phyloP scores from a whole-genome alignment of 2,888 invertebrate genomes.

The Graphium colonna region DNA sequence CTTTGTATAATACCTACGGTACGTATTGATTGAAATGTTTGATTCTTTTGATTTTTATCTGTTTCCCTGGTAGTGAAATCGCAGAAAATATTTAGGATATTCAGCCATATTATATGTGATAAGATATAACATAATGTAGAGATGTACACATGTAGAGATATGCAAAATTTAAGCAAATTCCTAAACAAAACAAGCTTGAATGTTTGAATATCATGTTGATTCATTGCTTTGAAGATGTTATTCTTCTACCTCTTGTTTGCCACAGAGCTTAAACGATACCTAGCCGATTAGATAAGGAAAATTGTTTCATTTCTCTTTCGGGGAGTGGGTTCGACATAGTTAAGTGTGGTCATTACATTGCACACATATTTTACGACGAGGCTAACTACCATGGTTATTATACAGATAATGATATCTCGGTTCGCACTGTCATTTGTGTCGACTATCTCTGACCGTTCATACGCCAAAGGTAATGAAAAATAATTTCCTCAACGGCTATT shows the following conservation, averaged over 20 bases:
- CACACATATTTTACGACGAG: slow-evolving; percentile 19
- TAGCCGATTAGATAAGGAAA: slow-evolving; percentile 20
- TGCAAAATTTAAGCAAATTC: slow-evolving; percentile 10
- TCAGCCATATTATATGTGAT: too few relatives aligned
- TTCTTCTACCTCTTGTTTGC: slow-evolving; percentile 11
- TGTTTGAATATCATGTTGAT: slow-evolving; percentile 18
- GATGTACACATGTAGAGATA: not conserved
- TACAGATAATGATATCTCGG: slow-evolving; percentile 18
- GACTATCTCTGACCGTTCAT: slow-evolving; percentile 16
- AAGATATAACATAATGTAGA: too few relatives aligned
- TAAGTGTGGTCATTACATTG: slow-evolving; percentile 13
- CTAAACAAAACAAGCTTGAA: slow-evolving; percentile 7
- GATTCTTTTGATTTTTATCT: too few relatives aligned
- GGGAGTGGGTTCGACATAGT: slow-evolving; percentile 7
- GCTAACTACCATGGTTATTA: slow-evolving; percentile 21
- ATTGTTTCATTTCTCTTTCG: slow-evolving; percentile 12
- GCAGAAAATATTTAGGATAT: too few relatives aligned
- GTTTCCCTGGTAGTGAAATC: too few relatives aligned
- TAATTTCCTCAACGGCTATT: slow-evolving; percentile 11
- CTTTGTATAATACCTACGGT: too few relatives aligned
- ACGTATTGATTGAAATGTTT: too few relatives aligned
- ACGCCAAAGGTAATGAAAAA: slow-evolving; percentile 4
- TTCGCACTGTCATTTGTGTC: slow-evolving; percentile 21
- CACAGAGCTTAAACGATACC: slow-evolving; percentile 12
- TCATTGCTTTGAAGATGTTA: slow-evolving; percentile 9